Evolutionary conservation across 2,797 vertebrate species (phyloP).

Genomic region (Hylomyscus alleni): DNA sequence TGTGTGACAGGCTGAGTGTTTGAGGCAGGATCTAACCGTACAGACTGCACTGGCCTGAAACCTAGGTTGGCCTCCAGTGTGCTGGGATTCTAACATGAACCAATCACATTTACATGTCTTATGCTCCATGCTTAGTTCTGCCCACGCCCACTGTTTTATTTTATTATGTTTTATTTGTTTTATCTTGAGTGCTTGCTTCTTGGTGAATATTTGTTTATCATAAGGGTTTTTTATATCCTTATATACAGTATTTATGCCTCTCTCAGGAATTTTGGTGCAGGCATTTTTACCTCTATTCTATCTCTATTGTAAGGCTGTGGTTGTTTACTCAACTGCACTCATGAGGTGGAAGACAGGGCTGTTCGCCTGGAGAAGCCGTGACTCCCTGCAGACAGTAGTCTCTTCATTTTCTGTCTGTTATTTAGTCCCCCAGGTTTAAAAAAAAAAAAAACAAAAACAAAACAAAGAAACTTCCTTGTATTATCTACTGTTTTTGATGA

Average conservation of each 20-base stretch:
- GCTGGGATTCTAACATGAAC: background rate
- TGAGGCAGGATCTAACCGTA: background rate
- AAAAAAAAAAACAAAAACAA: background rate
- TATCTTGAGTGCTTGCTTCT: conserved; percentile 10
- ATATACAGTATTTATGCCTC: background rate
- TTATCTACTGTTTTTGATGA: background rate
- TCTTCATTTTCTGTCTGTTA: background rate
- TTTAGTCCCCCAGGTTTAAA: background rate
- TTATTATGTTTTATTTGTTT: background rate
- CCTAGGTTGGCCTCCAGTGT: background rate
- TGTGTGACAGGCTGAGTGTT: background rate
- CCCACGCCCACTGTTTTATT: background rate
- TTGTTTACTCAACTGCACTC: background rate
- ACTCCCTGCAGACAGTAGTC: background rate
- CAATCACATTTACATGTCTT: background rate
- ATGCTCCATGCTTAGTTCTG: background rate
- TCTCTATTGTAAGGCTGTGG: background rate
- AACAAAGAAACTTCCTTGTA: background rate
- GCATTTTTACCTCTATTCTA: conserved; percentile 10
- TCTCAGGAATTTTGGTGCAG: background rate
- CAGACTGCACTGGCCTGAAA: background rate
- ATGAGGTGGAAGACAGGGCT: background rate
- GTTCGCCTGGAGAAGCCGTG: background rate
- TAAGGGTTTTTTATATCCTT: background rate
- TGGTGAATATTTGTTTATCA: background rate